A percentile compares a stretch with the other conserved stretches of the same genome.
phyloP scores from a whole-genome alignment of 2,113 vertebrate species.

The Hemichromis elongatus region DNA sequence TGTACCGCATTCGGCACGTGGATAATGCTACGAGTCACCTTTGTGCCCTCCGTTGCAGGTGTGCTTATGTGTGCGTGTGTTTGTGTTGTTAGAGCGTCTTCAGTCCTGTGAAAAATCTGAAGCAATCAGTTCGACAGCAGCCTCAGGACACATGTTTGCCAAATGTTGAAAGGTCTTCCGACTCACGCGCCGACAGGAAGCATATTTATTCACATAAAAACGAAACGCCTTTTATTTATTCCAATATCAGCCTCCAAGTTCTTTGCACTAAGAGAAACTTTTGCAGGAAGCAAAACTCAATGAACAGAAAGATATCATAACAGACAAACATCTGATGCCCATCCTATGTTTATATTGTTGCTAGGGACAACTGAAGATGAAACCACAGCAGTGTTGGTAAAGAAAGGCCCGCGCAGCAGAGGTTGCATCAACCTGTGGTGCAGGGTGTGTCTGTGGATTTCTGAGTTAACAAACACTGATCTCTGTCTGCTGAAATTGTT shows the following conservation, averaged over 20 bases:
- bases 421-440: neutral
- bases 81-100: neutral
- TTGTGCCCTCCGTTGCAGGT: neutral
- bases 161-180: neutral
- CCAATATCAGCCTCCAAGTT: neutral
- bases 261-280: neutral
- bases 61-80: neutral
- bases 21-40: conserved; percentile 35
- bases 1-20: neutral
- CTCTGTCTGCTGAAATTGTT: neutral
- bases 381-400: neutral
- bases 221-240: neutral
- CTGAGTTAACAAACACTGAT: neutral
- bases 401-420: neutral
- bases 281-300: neutral
- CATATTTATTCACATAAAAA: neutral
- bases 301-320: neutral
- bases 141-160: neutral
- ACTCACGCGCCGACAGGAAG: neutral
- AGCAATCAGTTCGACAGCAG: neutral
- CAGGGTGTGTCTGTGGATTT: conserved; percentile 20
- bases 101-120: neutral
- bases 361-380: neutral
- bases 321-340: neutral
- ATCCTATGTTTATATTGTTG: neutral